Percentiles rank a stretch among this genome's conserved stretches.
Conservation (phyloP, 2,888 invertebrate genomes). For the Neria commutata region DNA sequence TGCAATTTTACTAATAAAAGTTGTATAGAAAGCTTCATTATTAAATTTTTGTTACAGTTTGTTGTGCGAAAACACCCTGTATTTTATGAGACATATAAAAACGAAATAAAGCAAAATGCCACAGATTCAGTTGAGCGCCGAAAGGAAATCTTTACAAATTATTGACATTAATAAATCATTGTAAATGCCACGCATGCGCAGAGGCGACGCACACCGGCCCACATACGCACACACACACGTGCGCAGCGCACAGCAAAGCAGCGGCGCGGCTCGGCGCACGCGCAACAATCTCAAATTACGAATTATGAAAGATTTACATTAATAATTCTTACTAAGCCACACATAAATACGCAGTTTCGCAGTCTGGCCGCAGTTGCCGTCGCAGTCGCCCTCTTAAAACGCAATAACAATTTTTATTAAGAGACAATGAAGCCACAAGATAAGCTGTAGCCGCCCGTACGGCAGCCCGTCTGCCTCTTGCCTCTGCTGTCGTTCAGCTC, state of each 20-base stretch:
- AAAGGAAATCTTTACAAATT: constrained; percentile 18
- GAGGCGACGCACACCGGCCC: constrained; percentile 5
- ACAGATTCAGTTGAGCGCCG: constrained; percentile 10
- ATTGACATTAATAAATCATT: constrained; percentile 25
- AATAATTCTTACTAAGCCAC: constrained; percentile 55
- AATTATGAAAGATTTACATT: constrained; percentile 57
- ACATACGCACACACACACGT: neutral
- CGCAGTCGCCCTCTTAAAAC: constrained; percentile 31
- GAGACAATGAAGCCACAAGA: constrained; percentile 47
- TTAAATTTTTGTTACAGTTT: neutral
- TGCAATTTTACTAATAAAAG: too few species aligned
- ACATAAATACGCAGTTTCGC: constrained; percentile 46
- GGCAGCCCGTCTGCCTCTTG: constrained; percentile 30
- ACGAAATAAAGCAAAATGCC: neutral
- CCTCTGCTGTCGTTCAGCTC: constrained; percentile 11
- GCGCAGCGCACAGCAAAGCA: neutral
- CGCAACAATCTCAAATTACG: constrained; percentile 46
- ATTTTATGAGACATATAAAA: too few species aligned
- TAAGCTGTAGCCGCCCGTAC: constrained; percentile 29
- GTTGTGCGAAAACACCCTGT: neutral
- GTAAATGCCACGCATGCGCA: constrained; percentile 8
- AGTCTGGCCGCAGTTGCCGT: constrained; percentile 29
- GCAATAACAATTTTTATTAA: constrained; percentile 54
- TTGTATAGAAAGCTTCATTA: neutral
- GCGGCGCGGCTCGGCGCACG: constrained; percentile 42